A percentile compares a stretch with the other conserved stretches of the same genome.
phyloP scores from a whole-genome alignment of 2,888 invertebrate genomes.

The Amaurobius ferox region DNA sequence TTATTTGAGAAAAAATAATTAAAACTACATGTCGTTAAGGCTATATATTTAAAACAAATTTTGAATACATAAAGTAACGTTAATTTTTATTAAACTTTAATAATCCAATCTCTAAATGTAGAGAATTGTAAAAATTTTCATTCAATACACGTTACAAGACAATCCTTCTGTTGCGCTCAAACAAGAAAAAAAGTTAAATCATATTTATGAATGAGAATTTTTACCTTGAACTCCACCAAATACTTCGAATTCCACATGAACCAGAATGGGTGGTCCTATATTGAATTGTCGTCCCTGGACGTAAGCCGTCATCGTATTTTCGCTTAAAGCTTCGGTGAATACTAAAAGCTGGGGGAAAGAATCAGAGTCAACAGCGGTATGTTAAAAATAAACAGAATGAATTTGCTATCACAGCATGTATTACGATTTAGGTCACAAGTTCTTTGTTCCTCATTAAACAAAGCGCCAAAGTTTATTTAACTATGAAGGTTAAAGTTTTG shows the following conservation, averaged over 20 bases:
- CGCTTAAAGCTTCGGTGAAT: slow-evolving; percentile 4
- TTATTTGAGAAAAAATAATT: no score
- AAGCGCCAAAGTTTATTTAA: not conserved
- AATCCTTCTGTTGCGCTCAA: no score
- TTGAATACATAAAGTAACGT: no score
- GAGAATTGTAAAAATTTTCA: no score
- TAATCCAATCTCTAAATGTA: no score
- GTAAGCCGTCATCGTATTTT: slow-evolving; percentile 43
- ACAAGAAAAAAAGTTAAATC: no score
- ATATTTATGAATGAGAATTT: no score
- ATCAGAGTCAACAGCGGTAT: slow-evolving; percentile 31
- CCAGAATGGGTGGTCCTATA: slow-evolving; percentile 52
- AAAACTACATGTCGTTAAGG: no score
- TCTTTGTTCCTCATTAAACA: slow-evolving; percentile 25
- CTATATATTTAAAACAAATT: no score
- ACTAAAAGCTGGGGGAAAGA: not conserved
- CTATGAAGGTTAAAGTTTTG: not conserved
- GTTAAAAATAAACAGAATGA: slow-evolving; percentile 71
- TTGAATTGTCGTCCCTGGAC: slow-evolving; percentile 21
- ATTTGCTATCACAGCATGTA: slow-evolving; percentile 62
- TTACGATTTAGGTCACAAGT: slow-evolving; percentile 58
- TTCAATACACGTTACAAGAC: no score
- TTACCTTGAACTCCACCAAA: slow-evolving; percentile 93
- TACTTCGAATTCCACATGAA: slow-evolving; percentile 89
- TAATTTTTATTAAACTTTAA: no score